A percentile compares a stretch with the other conserved stretches of the same genome.
Evolutionary conservation across 1,140 invertebrate species (phyloP).

Genomic region (Nasonia longicornis): DNA sequence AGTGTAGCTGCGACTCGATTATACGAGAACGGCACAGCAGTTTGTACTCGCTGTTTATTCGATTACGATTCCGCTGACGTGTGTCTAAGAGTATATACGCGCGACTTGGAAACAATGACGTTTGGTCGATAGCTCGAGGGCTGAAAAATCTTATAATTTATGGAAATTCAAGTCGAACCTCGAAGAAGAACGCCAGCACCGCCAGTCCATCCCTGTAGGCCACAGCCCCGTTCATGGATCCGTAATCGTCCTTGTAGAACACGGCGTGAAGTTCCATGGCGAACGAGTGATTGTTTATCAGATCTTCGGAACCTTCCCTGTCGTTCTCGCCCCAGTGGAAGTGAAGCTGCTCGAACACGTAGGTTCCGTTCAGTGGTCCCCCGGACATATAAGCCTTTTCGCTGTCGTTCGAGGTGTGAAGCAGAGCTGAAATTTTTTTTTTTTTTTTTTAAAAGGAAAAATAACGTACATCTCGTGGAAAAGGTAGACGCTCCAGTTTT

Average conservation of each 20-base stretch:
- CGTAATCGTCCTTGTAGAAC: conserved; percentile 82
- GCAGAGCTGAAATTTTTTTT: conserved; percentile 15
- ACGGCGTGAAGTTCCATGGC: conserved; percentile 90
- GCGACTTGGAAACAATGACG: too few species aligned
- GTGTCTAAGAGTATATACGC: too few species aligned
- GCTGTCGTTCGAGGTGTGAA: conserved; percentile 71
- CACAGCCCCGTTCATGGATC: conserved; percentile 73
- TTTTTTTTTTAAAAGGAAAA: too few species aligned
- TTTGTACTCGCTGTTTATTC: too few species aligned
- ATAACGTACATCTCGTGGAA: too few species aligned
- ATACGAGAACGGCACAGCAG: too few species aligned
- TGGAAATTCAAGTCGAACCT: conserved; percentile 70
- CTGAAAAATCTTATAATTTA: neutral
- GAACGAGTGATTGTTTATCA: conserved; percentile 77
- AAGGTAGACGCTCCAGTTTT: too few species aligned
- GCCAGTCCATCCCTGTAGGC: conserved; percentile 80
- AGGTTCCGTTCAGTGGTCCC: conserved; percentile 78
- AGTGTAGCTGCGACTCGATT: too few species aligned
- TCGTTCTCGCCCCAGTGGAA: conserved; percentile 86
- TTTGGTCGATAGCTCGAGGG: too few species aligned
- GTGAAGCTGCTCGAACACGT: conserved; percentile 86
- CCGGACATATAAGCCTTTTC: conserved; percentile 72
- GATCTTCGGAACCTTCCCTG: conserved; percentile 87
- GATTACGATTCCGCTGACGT: too few species aligned
- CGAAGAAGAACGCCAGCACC: conserved; percentile 87